A percentile compares a stretch with the other conserved stretches of the same genome.
These are phyloP conservation scores for Nemotelus nigrinus DNA, from an alignment of 2,888 invertebrate genomes.

Conservation along the genomic window DNA sequence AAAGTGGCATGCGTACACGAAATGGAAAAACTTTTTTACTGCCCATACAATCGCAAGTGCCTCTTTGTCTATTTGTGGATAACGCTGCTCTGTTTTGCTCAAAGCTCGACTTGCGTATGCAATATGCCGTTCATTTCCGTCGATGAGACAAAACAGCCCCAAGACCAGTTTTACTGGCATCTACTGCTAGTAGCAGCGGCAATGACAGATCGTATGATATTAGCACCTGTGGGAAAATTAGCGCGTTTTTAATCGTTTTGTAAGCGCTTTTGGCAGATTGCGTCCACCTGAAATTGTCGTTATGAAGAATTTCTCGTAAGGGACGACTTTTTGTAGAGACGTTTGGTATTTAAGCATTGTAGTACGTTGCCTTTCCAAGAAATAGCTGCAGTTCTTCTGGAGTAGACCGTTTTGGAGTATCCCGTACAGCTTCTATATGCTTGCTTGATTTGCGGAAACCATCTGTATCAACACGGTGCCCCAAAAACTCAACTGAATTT, in stretches of 20 bases:
- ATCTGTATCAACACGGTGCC: conserved; percentile 42
- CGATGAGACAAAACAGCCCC: conserved; percentile 48
- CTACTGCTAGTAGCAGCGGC: conserved; percentile 48
- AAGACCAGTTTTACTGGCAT: conserved; percentile 45
- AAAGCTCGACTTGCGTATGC: conserved; percentile 39
- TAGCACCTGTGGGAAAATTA: conserved; percentile 44
- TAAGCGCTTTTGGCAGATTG: background rate
- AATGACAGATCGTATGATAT: conserved; percentile 47
- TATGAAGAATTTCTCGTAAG: conserved; percentile 10
- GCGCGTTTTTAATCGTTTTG: background rate
- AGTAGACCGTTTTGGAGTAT: conserved; percentile 32
- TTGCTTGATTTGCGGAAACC: conserved; percentile 48
- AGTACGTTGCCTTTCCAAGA: conserved; percentile 13
- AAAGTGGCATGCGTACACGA: conserved; percentile 39
- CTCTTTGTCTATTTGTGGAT: conserved; percentile 46
- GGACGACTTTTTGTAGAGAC: conserved; percentile 36
- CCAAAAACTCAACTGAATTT: conserved; percentile 43
- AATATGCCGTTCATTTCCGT: conserved; percentile 43
- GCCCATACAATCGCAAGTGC: conserved; percentile 48
- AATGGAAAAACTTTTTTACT: conserved; percentile 41
- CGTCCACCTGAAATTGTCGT: background rate
- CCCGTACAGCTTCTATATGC: conserved; percentile 43
- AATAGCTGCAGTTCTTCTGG: conserved; percentile 8
- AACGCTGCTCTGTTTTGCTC: conserved; percentile 31
- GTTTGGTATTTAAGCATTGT: conserved; percentile 24